A percentile compares a stretch with the other conserved stretches of the same genome.
phyloP scores from a whole-genome alignment of 1,140 invertebrate species.

The Rhynchophorus ferrugineus region DNA sequence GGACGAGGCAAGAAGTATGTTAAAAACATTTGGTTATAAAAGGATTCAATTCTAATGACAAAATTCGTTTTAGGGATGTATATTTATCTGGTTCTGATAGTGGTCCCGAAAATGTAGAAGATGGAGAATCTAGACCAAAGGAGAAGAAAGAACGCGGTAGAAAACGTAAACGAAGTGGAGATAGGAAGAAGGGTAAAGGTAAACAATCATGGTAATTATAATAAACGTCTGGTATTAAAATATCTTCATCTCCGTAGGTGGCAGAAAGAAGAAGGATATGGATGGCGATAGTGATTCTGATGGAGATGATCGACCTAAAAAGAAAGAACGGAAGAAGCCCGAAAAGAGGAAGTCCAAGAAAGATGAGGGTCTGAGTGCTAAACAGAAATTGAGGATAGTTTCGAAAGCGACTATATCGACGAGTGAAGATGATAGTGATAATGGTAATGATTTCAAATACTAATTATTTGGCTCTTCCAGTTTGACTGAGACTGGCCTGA shows the following conservation, averaged over 20 bases:
- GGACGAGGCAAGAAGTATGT: constrained; percentile 38
- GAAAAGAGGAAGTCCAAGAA: constrained; percentile 39
- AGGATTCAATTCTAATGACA: too few relatives aligned
- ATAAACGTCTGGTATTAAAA: too few relatives aligned
- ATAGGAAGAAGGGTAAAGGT: constrained; percentile 28
- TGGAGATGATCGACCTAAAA: constrained; percentile 55
- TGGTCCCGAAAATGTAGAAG: constrained; percentile 46
- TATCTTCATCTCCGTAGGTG: constrained; percentile 1
- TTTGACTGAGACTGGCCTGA: too few relatives aligned
- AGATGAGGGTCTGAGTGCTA: constrained; percentile 64
- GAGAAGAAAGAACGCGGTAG: constrained; percentile 36
- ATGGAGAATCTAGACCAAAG: constrained; percentile 35
- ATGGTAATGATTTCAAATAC: constrained; percentile 19
- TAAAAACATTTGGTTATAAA: too few relatives aligned
- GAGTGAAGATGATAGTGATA: constrained; percentile 77
- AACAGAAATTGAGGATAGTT: constrained; percentile 80
- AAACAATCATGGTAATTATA: constrained; percentile 40
- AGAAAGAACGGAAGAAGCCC: constrained; percentile 49
- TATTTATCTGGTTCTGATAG: constrained; percentile 64
- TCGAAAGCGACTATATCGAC: constrained; percentile 95
- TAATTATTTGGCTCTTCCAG: not conserved
- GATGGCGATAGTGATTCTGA: constrained; percentile 40
- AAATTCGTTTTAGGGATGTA: constrained; percentile 49
- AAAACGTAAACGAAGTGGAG: constrained; percentile 44
- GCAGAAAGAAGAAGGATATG: constrained; percentile 9